phyloP scores from a whole-genome alignment of 2,797 vertebrate genomes.

The Hoplostethus mediterraneus region DNA sequence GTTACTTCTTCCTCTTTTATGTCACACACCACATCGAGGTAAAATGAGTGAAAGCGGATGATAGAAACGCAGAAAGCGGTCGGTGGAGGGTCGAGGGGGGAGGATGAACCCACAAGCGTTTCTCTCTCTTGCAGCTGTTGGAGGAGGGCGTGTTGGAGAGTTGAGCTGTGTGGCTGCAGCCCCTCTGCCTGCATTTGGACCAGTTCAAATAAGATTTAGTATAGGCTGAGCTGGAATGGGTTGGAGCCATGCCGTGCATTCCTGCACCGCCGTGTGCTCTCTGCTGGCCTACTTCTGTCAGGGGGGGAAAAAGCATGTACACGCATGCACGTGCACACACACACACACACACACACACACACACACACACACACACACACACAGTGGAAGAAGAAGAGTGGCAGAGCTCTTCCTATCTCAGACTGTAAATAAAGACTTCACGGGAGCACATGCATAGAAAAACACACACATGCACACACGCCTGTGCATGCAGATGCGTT shows the following conservation, averaged over 20 bases:
- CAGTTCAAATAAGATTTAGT: constrained; percentile 46
- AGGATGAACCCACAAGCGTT: constrained; percentile 3
- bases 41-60: too few relatives aligned
- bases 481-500: not conserved
- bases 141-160: constrained; percentile 22
- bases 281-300: constrained; percentile 66
- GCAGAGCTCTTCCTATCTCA: not conserved
- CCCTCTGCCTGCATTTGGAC: constrained; percentile 25
- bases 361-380: not conserved
- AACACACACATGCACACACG: not conserved
- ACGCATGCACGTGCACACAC: too few relatives aligned
- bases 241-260: constrained; percentile 70
- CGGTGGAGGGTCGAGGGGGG: not conserved
- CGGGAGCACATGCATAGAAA: not conserved
- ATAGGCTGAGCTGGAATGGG: constrained; percentile 57
- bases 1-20: too few relatives aligned
- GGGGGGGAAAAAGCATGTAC: constrained; percentile 8
- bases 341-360: not conserved
- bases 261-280: constrained; percentile 42
- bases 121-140: constrained; percentile 60
- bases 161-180: constrained; percentile 18
- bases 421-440: constrained; percentile 49
- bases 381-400: not conserved
- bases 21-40: too few relatives aligned
- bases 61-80: not conserved